phyloP scores from a whole-genome alignment of 2,797 vertebrate genomes.

The Threskiornis aethiopicus region DNA sequence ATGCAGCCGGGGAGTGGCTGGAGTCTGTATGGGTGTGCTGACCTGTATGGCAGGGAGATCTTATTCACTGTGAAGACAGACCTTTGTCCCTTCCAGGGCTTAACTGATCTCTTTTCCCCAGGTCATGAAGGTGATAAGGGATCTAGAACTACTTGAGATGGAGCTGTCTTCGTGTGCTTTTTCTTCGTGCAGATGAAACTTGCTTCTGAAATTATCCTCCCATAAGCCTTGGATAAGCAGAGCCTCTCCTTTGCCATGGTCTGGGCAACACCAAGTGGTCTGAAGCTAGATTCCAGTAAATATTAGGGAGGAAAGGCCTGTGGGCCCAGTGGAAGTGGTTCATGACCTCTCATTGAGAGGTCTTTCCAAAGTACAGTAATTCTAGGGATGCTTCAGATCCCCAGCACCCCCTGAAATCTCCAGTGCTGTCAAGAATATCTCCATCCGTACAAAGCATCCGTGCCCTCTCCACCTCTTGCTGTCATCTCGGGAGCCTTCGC shows the following conservation, averaged over 20 bases:
- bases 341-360: not conserved
- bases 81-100: not conserved
- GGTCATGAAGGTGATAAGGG: not conserved
- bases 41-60: not conserved
- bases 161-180: not conserved
- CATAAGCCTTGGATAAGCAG: not conserved
- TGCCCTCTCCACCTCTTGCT: not conserved
- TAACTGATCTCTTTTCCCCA: not conserved
- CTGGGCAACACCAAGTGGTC: not conserved
- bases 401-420: not conserved
- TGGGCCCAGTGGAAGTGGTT: not conserved
- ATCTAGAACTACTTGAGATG: not conserved
- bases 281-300: not conserved
- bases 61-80: not conserved
- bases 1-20: rapidly evolving
- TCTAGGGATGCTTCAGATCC: not conserved
- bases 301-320: not conserved
- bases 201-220: not conserved
- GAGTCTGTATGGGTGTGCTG: not conserved
- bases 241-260: not conserved
- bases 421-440: not conserved
- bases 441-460: rapidly evolving
- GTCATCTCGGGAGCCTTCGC: rapidly evolving
- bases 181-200: not conserved
- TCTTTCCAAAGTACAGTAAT: not conserved